Evolutionary conservation across 2,888 invertebrate genomes (phyloP).

Genomic region (Agriopis aurantiaria): DNA sequence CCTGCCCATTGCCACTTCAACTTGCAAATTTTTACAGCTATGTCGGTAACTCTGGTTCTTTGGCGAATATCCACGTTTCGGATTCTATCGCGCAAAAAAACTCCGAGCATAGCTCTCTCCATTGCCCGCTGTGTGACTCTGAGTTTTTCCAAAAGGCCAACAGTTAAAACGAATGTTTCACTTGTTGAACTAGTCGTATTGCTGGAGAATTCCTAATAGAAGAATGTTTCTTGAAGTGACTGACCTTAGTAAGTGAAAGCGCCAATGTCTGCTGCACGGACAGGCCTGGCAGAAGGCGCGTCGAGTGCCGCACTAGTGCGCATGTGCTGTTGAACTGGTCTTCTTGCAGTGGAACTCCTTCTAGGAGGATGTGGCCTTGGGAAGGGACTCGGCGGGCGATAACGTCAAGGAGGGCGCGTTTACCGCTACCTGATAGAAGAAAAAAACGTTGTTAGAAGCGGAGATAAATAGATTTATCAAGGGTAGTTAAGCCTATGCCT

Average conservation of each 20-base stretch:
- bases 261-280: constrained; percentile 95
- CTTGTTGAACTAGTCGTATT: constrained; percentile 1
- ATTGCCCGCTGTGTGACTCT: too few species aligned
- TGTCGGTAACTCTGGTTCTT: too few species aligned
- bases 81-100: too few species aligned
- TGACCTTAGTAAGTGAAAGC: constrained; percentile 92
- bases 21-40: too few species aligned
- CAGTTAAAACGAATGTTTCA: too few species aligned
- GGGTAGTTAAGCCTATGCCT: too few species aligned
- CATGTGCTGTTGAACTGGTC: constrained; percentile 94
- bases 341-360: constrained; percentile 93
- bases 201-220: not conserved
- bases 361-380: constrained; percentile 95
- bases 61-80: too few species aligned
- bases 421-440: constrained; percentile 93
- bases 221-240: not conserved
- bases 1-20: too few species aligned
- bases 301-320: constrained; percentile 95
- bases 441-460: not conserved
- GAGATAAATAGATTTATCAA: not conserved
- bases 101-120: too few species aligned
- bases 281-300: constrained; percentile 93
- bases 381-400: constrained; percentile 94
- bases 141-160: too few species aligned
- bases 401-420: constrained; percentile 97